Base-by-base conservation (phyloP, 2,113 vertebrate genomes). In the Vicugna pacos region DNA sequence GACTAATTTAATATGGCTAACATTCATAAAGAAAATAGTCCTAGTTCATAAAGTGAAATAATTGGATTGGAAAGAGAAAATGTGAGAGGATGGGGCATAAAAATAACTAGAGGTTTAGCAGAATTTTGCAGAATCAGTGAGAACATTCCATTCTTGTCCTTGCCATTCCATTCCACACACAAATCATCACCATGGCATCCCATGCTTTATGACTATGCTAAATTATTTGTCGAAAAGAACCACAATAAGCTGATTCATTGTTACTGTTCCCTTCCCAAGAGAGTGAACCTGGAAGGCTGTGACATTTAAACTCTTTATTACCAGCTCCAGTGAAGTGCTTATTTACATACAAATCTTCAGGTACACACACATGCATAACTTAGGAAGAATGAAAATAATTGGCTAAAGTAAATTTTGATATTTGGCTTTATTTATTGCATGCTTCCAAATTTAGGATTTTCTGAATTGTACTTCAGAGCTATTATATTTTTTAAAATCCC, bases 321-420 rank as follows among this genome's bases (percentile, higher is more conserved):
- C 22, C 48, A 91, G 28, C 42, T 94, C 76, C 89, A 7, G 30
- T 56, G 69, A 95, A 94, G 35, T 95, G 52, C 4, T 24, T 89
- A 35, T 42, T 80, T 83, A 84, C 11, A 56, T 92, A 94, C 4
- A 82, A 54, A 88, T 88, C 56, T 88, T 80, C 30, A 91, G 46
- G 80, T 46, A 70, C 84, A 35, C 4, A 69, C 4, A n/a, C 16
- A 56, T 32, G 62, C 38, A 56, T 38, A 73, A 3, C 48, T 86
- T 7, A 92, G 35, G 12, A 90, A 92, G 13, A 97, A 92, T 86
- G 38, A 86, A 96, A 95, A 76, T 91, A 89, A 92, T 73, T 79
- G 19, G 8, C 54, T 67, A 69, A 90, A 89, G 72, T 65, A 89
- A 80, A 64, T 11, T 76, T 96, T 84, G 32, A 64, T 60, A 65